Conservation (phyloP, 2,113 vertebrate genomes). For the Tetrao urogallus region DNA sequence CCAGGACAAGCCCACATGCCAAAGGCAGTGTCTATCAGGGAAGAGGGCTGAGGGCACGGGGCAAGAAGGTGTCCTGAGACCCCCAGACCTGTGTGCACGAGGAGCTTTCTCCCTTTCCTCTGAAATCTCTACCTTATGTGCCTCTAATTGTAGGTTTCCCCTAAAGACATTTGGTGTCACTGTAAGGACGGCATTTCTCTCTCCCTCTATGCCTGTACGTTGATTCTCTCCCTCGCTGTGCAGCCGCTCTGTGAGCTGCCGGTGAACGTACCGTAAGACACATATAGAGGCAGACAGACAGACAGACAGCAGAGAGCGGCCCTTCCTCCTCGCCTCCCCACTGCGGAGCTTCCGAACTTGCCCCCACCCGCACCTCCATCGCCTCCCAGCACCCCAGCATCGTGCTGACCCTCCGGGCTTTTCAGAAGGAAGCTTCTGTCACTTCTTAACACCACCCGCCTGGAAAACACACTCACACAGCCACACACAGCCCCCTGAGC, state of each 20-base stretch:
- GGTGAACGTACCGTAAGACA: slow-evolving; percentile 55
- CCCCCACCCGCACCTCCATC: slow-evolving; percentile 29
- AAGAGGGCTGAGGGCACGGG: neutral
- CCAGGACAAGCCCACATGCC: neutral
- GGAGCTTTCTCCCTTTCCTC: neutral
- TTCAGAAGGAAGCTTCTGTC: slow-evolving; percentile 41
- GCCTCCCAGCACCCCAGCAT: neutral
- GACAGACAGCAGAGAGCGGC: slow-evolving; percentile 28
- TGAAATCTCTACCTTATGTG: neutral
- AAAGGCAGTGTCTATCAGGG: neutral
- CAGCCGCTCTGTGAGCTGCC: neutral
- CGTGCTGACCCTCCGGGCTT: slow-evolving; percentile 44
- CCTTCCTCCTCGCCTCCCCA: slow-evolving; percentile 33
- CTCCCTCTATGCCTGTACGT: slow-evolving; percentile 32
- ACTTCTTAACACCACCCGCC: neutral
- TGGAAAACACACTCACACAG: neutral
- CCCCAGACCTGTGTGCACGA: rapidly evolving
- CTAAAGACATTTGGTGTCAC: slow-evolving; percentile 81
- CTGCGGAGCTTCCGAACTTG: slow-evolving; percentile 60
- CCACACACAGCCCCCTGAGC: neutral
- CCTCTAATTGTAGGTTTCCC: slow-evolving; percentile 70
- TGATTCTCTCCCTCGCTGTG: slow-evolving; percentile 36
- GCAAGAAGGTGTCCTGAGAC: neutral
- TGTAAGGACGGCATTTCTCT: slow-evolving; percentile 74
- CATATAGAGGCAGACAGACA: neutral